phyloP scores from a whole-genome alignment of 2,113 vertebrate species.

The Callocephalon fimbriatum region DNA sequence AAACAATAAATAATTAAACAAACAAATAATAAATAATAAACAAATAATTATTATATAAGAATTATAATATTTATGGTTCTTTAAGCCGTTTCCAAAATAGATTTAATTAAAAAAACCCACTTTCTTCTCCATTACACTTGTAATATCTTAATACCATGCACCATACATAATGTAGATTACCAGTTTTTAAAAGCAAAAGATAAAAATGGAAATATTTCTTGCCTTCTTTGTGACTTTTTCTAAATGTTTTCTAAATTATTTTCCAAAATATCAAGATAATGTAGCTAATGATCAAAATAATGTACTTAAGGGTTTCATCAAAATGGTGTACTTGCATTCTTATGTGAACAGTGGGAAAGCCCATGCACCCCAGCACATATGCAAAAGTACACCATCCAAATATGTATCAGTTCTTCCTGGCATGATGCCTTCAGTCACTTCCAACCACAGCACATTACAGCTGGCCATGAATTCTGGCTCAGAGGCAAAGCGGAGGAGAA shows the following conservation, averaged over 20 bases:
- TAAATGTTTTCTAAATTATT: background rate
- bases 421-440: background rate
- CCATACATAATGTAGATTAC: background rate
- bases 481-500: background rate
- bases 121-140: background rate
- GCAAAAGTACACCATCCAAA: background rate
- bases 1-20: background rate
- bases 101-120: background rate
- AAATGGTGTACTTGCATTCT: background rate
- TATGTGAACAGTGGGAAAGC: background rate
- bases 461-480: background rate
- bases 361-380: accelerated
- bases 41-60: background rate
- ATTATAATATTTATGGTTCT: background rate
- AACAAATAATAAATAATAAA: background rate
- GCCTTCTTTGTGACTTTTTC: background rate
- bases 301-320: background rate
- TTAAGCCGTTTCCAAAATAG: background rate
- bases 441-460: background rate
- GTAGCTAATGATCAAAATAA: background rate
- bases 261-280: background rate
- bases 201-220: background rate
- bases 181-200: background rate
- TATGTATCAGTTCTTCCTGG: background rate
- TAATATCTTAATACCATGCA: background rate